Base-by-base conservation (phyloP, 2,888 invertebrate species). In the Hetaerina titia region DNA sequence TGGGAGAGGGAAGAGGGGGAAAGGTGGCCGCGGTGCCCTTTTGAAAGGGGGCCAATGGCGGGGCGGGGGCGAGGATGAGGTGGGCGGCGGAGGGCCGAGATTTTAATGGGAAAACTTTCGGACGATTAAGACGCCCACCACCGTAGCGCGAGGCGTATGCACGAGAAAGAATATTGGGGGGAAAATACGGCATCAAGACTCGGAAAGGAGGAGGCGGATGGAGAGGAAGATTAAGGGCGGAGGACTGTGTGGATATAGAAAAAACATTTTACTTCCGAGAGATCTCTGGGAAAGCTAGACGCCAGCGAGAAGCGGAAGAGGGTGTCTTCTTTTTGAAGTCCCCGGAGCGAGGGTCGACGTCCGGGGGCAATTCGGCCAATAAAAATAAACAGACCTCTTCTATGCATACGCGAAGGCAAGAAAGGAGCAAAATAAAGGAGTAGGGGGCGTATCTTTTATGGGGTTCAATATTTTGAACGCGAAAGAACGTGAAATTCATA, bases 51-150 rank as follows among this genome's bases (percentile, higher is more conserved):
- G 25, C 22, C 13, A 81, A 81, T 0, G 19, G 69, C n/a, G n/a
- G n/a, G n/a, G n/a, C n/a, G n/a, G n/a, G n/a, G n/a, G n/a, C 8
- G 19, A n/a, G 22, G 69, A n/a, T 8, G n/a, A 69, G 69, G 81
- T 31, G 22, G n/a, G 6, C n/a, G 25, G 13, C 4, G 45, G n/a
- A 31, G 11, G 31, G 81, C 81, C 0, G 81, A 81, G 81, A 81
- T 81, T 81, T 81, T 81, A 81, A 81, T 81, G 81, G 81, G 81
- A 81, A 81, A 81, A 81, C 81, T 81, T 81, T 81, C 25, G 31
- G 81, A 15, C 81, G 81, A 81, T 81, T 81, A 81, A 81, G 81
- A 81, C 81, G 31, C 81, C 31, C 25, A 31, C 81, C 15, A 69
- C 25, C 81, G 31, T 4, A 31, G 15, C 13, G 81, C 74, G 25